A percentile compares a stretch with the other conserved stretches of the same genome.
Conservation (phyloP, 2,888 invertebrate species). For the Barypeithes pellucidus region DNA sequence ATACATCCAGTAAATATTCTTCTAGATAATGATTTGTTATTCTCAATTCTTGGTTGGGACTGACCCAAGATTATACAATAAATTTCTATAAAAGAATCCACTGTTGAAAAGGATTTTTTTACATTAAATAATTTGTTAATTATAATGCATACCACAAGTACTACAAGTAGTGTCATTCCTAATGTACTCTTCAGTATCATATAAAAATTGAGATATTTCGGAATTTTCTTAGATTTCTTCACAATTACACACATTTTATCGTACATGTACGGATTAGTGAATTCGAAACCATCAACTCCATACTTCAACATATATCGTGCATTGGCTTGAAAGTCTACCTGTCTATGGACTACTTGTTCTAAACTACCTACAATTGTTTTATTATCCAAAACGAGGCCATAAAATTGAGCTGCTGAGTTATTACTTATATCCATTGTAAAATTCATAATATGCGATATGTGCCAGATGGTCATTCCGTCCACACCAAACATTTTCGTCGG, state of each 20-base stretch:
- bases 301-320: conserved; percentile 68
- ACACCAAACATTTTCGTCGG: conserved; percentile 61
- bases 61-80: conserved; percentile 9
- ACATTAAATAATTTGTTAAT: conserved; percentile 6
- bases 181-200: conserved; percentile 7
- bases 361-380: conserved; percentile 62
- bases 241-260: conserved; percentile 70
- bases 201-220: conserved; percentile 68
- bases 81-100: conserved; percentile 17
- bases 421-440: conserved; percentile 2
- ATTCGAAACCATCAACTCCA: conserved; percentile 65
- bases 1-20: conserved; percentile 16
- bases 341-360: conserved; percentile 66
- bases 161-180: background rate
- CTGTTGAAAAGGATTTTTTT: background rate
- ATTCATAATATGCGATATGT: conserved; percentile 12
- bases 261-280: conserved; percentile 64
- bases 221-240: conserved; percentile 68
- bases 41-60: background rate
- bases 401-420: conserved; percentile 51
- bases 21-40: background rate
- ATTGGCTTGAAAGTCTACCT: conserved; percentile 68
- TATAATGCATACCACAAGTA: background rate
- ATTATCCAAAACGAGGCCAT: conserved; percentile 24
- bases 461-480: conserved; percentile 63